Conservation (phyloP, 2,113 vertebrate genomes). For the Oenanthe oenanthe region DNA sequence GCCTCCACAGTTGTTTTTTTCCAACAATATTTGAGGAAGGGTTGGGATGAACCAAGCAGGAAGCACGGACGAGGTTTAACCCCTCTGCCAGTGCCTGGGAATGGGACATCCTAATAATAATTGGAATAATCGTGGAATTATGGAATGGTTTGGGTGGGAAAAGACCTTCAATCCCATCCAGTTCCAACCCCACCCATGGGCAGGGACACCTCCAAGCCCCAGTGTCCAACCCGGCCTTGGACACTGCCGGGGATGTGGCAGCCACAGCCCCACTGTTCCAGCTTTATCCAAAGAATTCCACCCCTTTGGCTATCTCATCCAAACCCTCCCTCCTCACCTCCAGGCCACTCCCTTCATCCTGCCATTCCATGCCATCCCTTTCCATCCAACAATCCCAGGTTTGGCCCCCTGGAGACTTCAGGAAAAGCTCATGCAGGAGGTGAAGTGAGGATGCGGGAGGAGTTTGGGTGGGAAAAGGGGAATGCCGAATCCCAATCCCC, state of each 20-base stretch:
- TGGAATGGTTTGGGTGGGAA: neutral
- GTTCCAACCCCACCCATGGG: neutral
- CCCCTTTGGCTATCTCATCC: neutral
- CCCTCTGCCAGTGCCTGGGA: neutral
- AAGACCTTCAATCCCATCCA: neutral
- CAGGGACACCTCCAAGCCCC: neutral
- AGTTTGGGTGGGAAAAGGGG: neutral
- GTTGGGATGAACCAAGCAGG: neutral
- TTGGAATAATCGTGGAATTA: neutral
- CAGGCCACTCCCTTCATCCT: neutral
- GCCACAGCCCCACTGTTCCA: neutral
- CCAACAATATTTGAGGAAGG: neutral
- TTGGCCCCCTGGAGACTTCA: neutral
- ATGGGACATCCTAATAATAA: rapidly evolving
- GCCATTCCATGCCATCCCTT: too few species aligned
- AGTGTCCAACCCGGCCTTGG: neutral
- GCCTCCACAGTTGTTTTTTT: neutral
- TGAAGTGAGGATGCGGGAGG: neutral
- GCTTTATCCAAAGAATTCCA: neutral
- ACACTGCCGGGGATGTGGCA: neutral
- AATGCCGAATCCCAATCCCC: rapidly evolving
- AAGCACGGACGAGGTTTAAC: neutral
- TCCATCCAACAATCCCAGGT: rapidly evolving
- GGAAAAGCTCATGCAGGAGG: neutral
- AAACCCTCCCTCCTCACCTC: neutral